Evolutionary conservation across 2,888 invertebrate genomes (phyloP).

Genomic region (Trachelus tabidus): DNA sequence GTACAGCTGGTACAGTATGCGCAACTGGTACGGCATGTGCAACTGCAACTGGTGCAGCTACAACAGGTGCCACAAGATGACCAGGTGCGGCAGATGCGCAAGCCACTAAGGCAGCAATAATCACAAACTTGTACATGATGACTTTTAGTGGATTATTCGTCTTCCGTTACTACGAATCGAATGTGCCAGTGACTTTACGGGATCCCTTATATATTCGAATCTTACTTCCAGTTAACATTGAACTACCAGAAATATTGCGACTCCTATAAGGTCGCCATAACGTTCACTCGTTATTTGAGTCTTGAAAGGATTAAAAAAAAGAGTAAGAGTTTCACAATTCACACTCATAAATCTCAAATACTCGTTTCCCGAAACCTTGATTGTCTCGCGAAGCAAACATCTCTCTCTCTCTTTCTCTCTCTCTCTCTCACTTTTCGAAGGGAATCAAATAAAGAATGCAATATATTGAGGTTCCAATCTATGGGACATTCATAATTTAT

Average conservation of each 20-base stretch:
- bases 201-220: no score
- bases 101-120: conserved; percentile 41
- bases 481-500: no score
- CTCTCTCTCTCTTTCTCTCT: no score
- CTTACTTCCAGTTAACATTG: no score
- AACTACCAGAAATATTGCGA: not conserved
- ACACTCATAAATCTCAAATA: not conserved
- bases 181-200: no score
- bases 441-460: no score
- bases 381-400: not conserved
- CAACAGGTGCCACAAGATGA: conserved; percentile 51
- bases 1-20: conserved; percentile 64
- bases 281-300: not conserved
- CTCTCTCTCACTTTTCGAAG: no score
- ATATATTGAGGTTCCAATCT: no score
- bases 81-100: conserved; percentile 62
- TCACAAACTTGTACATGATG: conserved; percentile 33
- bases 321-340: not conserved
- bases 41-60: conserved; percentile 19
- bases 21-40: conserved; percentile 24
- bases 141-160: no score
- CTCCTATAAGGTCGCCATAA: not conserved
- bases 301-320: not conserved
- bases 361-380: conserved; percentile 3
- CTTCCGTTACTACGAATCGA: no score